phyloP scores from a whole-genome alignment of 2,888 invertebrate genomes.

The Cinara cedri region DNA sequence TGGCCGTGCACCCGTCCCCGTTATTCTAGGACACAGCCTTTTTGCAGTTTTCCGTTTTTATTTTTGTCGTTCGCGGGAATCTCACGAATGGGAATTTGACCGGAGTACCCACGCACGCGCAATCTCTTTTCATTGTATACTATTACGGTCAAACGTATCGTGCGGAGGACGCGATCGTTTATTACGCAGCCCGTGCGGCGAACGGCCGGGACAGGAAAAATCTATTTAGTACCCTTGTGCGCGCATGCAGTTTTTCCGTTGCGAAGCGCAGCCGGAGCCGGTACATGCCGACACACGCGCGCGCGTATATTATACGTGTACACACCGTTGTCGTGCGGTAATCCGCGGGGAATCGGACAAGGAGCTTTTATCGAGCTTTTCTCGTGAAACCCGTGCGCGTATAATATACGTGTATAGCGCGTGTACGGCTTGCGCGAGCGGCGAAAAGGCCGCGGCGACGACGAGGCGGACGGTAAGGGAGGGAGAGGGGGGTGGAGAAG shows the following conservation, averaged over 20 bases:
- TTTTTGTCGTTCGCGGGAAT: too few relatives aligned
- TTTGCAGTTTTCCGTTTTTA: too few relatives aligned
- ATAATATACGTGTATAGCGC: background rate
- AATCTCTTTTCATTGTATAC: too few relatives aligned
- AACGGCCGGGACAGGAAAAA: conserved; percentile 4
- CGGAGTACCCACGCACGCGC: too few relatives aligned
- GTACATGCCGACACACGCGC: background rate
- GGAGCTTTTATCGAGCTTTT: conserved; percentile 57
- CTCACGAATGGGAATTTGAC: too few relatives aligned
- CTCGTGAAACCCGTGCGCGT: conserved; percentile 14
- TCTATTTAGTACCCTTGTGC: conserved; percentile 33
- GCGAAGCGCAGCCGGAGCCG: background rate
- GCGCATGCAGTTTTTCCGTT: background rate
- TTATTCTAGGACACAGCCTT: too few relatives aligned
- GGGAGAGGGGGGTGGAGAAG: too few relatives aligned
- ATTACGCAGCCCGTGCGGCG: background rate
- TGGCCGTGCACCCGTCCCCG: too few relatives aligned
- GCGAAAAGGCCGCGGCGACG: conserved; percentile 3
- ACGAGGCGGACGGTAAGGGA: too few relatives aligned
- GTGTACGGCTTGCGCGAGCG: background rate
- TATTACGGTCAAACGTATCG: too few relatives aligned
- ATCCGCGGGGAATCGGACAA: conserved; percentile 44
- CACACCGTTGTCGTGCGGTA: conserved; percentile 18
- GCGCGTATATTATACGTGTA: background rate
- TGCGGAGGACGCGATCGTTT: background rate